Evolutionary conservation across 2,888 invertebrate species (phyloP), one percentile per base, ranked within the genome.

Genomic region (Dryomyza anilis): DNA sequence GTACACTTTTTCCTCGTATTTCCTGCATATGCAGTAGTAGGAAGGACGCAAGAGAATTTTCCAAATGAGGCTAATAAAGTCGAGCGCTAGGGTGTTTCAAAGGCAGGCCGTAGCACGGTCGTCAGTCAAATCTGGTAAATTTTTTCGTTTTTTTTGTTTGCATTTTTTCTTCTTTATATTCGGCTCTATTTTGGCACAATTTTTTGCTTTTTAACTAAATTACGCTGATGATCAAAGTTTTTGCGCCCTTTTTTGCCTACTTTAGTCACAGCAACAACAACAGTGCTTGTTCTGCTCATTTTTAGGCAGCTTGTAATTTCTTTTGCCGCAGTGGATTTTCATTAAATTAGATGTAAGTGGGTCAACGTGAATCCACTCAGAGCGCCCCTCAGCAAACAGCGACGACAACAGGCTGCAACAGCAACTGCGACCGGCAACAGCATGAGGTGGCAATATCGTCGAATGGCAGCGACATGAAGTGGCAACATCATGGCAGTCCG

Each of bases 321-420:
- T 55, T 55, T 55, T 55, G 33, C 55, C 36, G 55, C 55, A 55
- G 55, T 55, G 55, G 36, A 36, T 55, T 55, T 25, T 55, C 55
- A 55, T 55, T 55, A 55, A 55, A 55, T 55, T 55, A 55, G 36
- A 55, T 55, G 55, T 55, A 55, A 55, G 23, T 55, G 55, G 55
- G 55, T 55, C 55, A 55, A 55, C 55, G 16, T 27, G 21, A 21
- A 27, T 14, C 55, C 19, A n/a, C 55, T 33, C 23, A 10, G 23
- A 14, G 12, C 39, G 7, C 7, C n/a, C 39, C 39, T 14, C 48
- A 7, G 3, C 23, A 48, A 3, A 48, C 2, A n/a, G n/a, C n/a
- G n/a, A n/a, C n/a, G 25, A 7, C 25, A 14, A 21, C 23, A 23
- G 48, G 23, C n/a, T n/a, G n/a, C n/a, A n/a, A n/a, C n/a, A n/a